Evolutionary conservation across 1,140 invertebrate genomes (phyloP).

Genomic region (Macrotrachela quadricornifera): DNA sequence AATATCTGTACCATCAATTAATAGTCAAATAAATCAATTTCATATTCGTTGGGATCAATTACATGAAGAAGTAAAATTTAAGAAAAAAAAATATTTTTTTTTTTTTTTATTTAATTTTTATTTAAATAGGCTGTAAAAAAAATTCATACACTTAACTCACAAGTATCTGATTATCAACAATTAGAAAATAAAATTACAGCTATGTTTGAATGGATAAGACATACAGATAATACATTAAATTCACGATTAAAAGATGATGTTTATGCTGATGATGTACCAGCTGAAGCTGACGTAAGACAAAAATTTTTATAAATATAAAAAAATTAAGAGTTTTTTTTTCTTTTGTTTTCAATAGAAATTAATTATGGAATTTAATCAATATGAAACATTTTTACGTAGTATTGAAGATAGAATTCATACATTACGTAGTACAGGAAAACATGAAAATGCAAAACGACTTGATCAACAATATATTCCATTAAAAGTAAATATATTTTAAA

Average conservation of each 20-base stretch:
- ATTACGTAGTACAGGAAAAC: background rate
- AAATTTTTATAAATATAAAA: background rate
- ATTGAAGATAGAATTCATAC: background rate
- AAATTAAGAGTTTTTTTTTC: background rate
- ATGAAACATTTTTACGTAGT: background rate
- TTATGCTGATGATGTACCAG: slow-evolving; percentile 8
- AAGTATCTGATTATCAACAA: background rate
- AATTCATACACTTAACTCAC: background rate
- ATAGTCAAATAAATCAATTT: no score
- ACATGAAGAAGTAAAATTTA: background rate
- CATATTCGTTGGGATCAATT: no score
- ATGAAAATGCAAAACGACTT: background rate
- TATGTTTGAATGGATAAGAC: background rate
- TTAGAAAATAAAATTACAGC: background rate
- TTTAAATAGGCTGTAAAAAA: background rate
- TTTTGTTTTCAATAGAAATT: background rate
- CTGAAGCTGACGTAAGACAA: background rate
- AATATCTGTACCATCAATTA: no score
- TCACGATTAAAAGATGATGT: slow-evolving; percentile 1
- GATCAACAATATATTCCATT: background rate
- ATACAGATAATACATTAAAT: slow-evolving; percentile 4
- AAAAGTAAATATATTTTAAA: slow-evolving; percentile 1
- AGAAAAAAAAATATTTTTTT: no score
- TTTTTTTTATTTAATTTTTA: no score
- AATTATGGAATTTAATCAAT: background rate